A percentile compares a stretch with the other conserved stretches of the same genome.
Conservation (phyloP, 2,888 invertebrate species). For the Drosophila meridionalis region DNA sequence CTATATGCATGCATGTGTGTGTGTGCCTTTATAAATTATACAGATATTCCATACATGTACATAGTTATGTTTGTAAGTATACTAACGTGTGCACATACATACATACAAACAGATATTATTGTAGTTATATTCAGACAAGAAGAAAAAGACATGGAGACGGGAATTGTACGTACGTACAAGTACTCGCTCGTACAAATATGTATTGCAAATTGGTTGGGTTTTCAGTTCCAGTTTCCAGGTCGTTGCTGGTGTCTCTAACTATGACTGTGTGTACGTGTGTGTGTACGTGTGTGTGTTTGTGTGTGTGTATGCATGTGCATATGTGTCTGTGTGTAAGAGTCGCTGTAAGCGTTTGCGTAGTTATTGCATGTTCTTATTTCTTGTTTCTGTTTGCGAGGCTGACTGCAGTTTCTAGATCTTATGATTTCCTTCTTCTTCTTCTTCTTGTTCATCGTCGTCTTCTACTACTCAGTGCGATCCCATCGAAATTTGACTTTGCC, state of each 20-base stretch:
- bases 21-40: conserved; percentile 49
- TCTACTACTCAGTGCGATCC: conserved; percentile 36
- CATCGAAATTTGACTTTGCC: conserved; percentile 71
- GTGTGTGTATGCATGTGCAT: conserved; percentile 26
- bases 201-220: conserved; percentile 78
- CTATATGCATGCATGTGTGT: conserved; percentile 15
- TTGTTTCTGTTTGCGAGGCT: conserved; percentile 48
- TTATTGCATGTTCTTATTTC: conserved; percentile 65
- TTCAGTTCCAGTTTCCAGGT: conserved; percentile 77
- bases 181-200: conserved; percentile 57
- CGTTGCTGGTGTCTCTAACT: conserved; percentile 41
- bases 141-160: conserved; percentile 46
- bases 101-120: conserved; percentile 32
- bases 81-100: conserved; percentile 35
- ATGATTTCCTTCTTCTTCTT: conserved; percentile 47
- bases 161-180: conserved; percentile 37
- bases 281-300: conserved; percentile 25
- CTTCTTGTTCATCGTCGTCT: neutral
- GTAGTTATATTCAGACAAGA: conserved; percentile 53
- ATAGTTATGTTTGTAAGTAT: conserved; percentile 36
- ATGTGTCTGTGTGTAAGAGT: conserved; percentile 17
- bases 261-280: neutral
- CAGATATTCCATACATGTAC: conserved; percentile 49
- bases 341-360: conserved; percentile 51
- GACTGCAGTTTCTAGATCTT: conserved; percentile 60